phyloP scores from a whole-genome alignment of 2,888 invertebrate genomes.

The Notodonta dromedarius region DNA sequence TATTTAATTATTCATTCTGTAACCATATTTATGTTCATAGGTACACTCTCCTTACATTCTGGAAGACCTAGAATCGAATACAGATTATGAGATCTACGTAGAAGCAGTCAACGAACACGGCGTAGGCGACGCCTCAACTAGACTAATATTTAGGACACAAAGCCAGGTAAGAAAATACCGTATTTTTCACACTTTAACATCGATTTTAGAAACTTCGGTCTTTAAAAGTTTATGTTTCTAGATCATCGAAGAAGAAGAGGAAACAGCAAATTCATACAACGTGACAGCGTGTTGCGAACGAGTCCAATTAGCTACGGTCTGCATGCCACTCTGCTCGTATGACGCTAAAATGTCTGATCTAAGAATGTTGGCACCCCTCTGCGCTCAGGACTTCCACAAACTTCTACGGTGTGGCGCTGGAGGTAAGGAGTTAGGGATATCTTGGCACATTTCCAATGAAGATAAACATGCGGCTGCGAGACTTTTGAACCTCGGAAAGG shows the following conservation, averaged over 20 bases:
- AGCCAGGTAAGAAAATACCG: conserved; percentile 79
- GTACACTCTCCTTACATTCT: conserved; percentile 89
- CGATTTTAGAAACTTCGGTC: background rate
- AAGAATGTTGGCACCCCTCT: conserved; percentile 88
- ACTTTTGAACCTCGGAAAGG: too few relatives aligned
- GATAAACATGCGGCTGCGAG: background rate
- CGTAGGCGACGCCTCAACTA: conserved; percentile 89
- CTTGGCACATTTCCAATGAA: too few relatives aligned
- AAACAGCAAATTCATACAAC: conserved; percentile 87
- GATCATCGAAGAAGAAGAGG: conserved; percentile 85
- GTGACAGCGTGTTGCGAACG: conserved; percentile 91
- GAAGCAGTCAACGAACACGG: conserved; percentile 92
- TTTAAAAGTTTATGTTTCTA: conserved; percentile 39
- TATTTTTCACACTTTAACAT: background rate
- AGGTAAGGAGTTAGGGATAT: conserved; percentile 53
- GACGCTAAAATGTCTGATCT: conserved; percentile 93
- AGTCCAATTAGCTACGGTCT: conserved; percentile 87
- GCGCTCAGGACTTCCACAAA: conserved; percentile 91
- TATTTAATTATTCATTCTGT: too few relatives aligned
- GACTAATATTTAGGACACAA: conserved; percentile 90
- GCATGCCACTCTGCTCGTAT: conserved; percentile 92
- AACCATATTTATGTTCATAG: conserved; percentile 33
- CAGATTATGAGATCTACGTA: conserved; percentile 92
- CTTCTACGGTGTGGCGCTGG: conserved; percentile 87
- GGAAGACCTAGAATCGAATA: conserved; percentile 89